These are phyloP conservation scores for Himalopsyche phryganea DNA, from an alignment of 1,140 invertebrate species.

Conservation along the genomic window DNA sequence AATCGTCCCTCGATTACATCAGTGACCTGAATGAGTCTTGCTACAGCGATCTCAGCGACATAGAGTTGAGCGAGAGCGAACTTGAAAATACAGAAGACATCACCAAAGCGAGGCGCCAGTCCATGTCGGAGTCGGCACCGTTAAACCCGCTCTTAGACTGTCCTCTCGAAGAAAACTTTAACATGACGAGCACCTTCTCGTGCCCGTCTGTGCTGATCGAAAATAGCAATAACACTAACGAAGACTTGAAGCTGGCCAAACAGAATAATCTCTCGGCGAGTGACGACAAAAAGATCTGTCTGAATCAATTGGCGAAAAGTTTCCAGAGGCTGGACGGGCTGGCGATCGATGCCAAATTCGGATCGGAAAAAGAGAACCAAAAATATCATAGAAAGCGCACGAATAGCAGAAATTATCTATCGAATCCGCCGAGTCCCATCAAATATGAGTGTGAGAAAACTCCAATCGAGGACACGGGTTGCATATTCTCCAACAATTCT, in stretches of 20 bases:
- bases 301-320: conserved; percentile 5
- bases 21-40: conserved; percentile 58
- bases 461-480: conserved; percentile 46
- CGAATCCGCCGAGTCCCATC: conserved; percentile 36
- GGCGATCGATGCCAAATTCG: not conserved
- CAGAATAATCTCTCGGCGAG: not conserved
- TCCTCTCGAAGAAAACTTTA: conserved; percentile 1
- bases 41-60: conserved; percentile 60
- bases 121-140: conserved; percentile 39
- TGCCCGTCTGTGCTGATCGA: conserved; percentile 26
- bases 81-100: conserved; percentile 57
- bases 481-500: conserved; percentile 59
- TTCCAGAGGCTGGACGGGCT: conserved; percentile 11
- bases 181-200: conserved; percentile 13
- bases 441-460: conserved; percentile 38
- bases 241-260: not conserved
- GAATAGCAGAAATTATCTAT: conserved; percentile 16
- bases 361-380: conserved; percentile 16
- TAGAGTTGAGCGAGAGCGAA: conserved; percentile 58
- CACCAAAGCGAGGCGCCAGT: conserved; percentile 47
- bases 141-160: conserved; percentile 43
- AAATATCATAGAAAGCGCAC: conserved; percentile 11
- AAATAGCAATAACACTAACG: conserved; percentile 1
- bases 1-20: conserved; percentile 56
- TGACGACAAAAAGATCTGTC: not conserved